Base-by-base conservation (phyloP, 2,888 invertebrate genomes). In the Ennomos erosarius region DNA sequence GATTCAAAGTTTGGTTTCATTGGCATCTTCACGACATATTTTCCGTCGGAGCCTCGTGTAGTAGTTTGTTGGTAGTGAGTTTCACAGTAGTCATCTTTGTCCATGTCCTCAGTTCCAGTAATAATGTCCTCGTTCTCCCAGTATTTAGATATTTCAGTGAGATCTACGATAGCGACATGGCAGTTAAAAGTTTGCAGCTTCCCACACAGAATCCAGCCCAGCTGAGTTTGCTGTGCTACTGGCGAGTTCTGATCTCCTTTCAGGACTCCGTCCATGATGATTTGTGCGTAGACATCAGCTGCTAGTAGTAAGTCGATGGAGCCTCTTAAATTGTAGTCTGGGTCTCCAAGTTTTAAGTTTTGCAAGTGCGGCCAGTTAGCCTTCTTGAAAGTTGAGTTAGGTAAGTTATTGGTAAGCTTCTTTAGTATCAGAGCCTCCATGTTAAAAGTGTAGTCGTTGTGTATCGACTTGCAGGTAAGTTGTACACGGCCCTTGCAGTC, bases 161-260 rank as follows among this genome's bases (percentile, higher is more conserved):
- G 10, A 11, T 69, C 45, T 13, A 40, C 62, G 9, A 67, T 13
- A 10, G 46, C 52, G 2, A 61, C 58, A 11, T 61, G 46, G 48
- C 69, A 66, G 35, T 63, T 59, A 9, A 64, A 62, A 10, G 58
- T 64, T 39, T 62, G 35, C 2, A 61, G 42, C 12, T 45, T 62
- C 8, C 70, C 68, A 10, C 48, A 50, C 42, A 71, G 26, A 11
- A 71, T 55, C 68, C 69, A 69, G 8, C 71, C 69, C 0, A 67
- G 33, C 12, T 36, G 50, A 3, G 69, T 71, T 38, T 67, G 62
- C 51, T 70, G 71, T 11, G 63, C 64, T 1, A 60, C 63, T 13
- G 64, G 62, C 9, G 53, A 43, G 10, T 33, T 10, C 1, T 16
- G n/a, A 0, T 55, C 36, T 9, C 59, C 62, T 34, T 62, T 65